phyloP scores from a whole-genome alignment of 2,888 invertebrate species.

The Plebejus argus region DNA sequence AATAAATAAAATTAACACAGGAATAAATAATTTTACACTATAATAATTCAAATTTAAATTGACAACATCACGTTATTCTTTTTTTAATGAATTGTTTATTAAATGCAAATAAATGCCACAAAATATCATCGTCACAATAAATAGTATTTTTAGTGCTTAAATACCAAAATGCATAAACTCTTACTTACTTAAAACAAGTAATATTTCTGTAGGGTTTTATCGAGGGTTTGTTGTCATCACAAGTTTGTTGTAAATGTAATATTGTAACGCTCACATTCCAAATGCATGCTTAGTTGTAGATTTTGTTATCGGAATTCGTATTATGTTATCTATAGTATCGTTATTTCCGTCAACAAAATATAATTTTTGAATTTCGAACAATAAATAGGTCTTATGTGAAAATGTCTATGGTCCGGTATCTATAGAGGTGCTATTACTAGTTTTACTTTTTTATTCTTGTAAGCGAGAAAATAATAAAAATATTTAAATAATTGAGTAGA shows the following conservation, averaged over 20 bases:
- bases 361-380: constrained; percentile 46
- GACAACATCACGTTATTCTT: not conserved
- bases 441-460: constrained; percentile 34
- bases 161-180: constrained; percentile 14
- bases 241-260: constrained; percentile 31
- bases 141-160: not conserved
- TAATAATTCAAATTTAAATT: not conserved
- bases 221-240: constrained; percentile 34
- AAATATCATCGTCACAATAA: not conserved
- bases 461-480: not conserved
- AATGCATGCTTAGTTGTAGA: constrained; percentile 36
- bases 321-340: constrained; percentile 72
- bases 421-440: constrained; percentile 46
- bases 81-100: not conserved
- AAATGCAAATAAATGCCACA: not conserved
- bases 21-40: not conserved
- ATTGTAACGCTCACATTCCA: constrained; percentile 36
- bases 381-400: constrained; percentile 44
- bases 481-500: constrained; percentile 19
- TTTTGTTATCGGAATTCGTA: constrained; percentile 67
- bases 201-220: constrained; percentile 4
- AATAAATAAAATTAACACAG: not conserved
- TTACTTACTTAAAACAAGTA: not conserved
- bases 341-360: constrained; percentile 61
- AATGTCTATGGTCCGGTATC: constrained; percentile 37